Percentiles rank a stretch among this genome's conserved stretches.
Conservation (phyloP, 1,140 invertebrate species). For the Penaeus vannamei region DNA sequence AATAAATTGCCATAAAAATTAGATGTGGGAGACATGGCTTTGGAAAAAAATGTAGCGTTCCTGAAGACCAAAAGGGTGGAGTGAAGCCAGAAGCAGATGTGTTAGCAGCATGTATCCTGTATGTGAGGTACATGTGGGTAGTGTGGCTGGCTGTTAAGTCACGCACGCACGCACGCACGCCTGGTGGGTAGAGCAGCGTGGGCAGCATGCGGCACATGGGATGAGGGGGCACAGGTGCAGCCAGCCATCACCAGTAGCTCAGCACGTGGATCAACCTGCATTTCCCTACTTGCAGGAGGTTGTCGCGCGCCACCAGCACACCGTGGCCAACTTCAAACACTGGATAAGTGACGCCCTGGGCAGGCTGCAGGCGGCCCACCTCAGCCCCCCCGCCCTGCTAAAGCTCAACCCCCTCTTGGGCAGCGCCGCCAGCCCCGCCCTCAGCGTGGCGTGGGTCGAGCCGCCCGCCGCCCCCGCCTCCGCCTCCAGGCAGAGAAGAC, state of each 20-base stretch:
- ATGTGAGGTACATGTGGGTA: slow-evolving; percentile 8
- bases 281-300: slow-evolving; percentile 61
- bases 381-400: slow-evolving; percentile 57
- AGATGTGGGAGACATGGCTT: too few species aligned
- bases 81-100: not conserved
- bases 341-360: slow-evolving; percentile 63
- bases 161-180: slow-evolving; percentile 2
- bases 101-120: slow-evolving; percentile 24
- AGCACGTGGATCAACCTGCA: slow-evolving; percentile 50
- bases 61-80: not conserved
- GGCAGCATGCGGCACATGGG: slow-evolving; percentile 44
- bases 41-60: too few species aligned
- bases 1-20: too few species aligned
- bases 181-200: slow-evolving; percentile 6
- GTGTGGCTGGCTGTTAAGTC: not conserved
- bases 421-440: slow-evolving; percentile 38
- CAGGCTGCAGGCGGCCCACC: slow-evolving; percentile 48
- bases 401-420: slow-evolving; percentile 58
- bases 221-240: not conserved
- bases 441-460: slow-evolving; percentile 55
- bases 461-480: slow-evolving; percentile 35
- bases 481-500: slow-evolving; percentile 29
- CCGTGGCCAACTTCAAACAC: slow-evolving; percentile 60
- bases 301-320: slow-evolving; percentile 47
- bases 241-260: slow-evolving; percentile 43